Conservation (phyloP, 2,888 invertebrate species). For the Drosophila borborema region DNA sequence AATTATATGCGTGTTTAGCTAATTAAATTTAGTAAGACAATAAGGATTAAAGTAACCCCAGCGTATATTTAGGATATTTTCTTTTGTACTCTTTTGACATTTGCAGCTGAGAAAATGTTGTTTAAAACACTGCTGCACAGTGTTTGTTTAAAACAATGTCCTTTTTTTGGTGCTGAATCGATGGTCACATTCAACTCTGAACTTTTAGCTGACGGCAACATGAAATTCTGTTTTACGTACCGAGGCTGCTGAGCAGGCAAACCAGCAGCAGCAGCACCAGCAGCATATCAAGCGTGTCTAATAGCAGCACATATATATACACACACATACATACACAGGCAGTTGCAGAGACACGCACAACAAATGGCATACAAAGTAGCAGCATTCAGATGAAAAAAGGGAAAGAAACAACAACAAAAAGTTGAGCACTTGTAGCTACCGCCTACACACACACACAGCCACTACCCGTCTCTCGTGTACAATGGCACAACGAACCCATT, state of each 20-base stretch:
- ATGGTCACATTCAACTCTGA: slow-evolving; percentile 74
- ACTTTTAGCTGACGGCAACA: slow-evolving; percentile 66
- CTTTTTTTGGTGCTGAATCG: slow-evolving; percentile 38
- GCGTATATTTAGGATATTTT: neutral
- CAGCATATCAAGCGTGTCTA: slow-evolving; percentile 67
- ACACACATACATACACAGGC: slow-evolving; percentile 15
- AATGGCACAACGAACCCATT: slow-evolving; percentile 69
- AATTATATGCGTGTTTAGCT: neutral
- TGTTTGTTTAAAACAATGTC: slow-evolving; percentile 35
- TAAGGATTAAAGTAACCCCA: neutral
- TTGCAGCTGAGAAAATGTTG: neutral
- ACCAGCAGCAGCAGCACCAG: slow-evolving; percentile 23
- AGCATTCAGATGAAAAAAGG: slow-evolving; percentile 30
- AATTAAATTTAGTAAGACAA: neutral
- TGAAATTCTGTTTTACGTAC: slow-evolving; percentile 32
- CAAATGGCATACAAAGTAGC: slow-evolving; percentile 66
- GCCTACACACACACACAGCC: slow-evolving; percentile 30
- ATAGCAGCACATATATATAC: slow-evolving; percentile 37
- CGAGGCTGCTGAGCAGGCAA: slow-evolving; percentile 22
- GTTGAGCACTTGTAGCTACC: slow-evolving; percentile 50
- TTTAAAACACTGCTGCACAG: neutral
- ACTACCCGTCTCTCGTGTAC: neutral
- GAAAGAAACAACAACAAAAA: neutral
- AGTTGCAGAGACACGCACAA: slow-evolving; percentile 48
- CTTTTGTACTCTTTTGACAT: neutral